phyloP scores from a whole-genome alignment of 30 jellyfish, hydroid and myxozoan genomes.

The Cassiopea xamachana region DNA sequence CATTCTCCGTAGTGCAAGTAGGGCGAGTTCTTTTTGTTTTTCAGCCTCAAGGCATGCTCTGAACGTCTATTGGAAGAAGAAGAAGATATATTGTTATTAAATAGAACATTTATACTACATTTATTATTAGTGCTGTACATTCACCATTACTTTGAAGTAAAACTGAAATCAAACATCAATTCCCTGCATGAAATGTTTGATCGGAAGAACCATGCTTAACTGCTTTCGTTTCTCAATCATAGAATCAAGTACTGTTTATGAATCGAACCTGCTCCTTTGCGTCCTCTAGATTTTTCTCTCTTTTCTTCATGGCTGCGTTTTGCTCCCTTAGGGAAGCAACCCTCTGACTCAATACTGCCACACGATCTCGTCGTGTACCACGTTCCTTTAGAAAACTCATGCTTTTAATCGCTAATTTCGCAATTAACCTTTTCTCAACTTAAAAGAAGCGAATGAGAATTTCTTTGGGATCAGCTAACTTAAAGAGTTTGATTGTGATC shows the following conservation, averaged over 20 bases:
- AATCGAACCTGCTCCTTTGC: background rate
- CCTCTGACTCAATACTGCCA: background rate
- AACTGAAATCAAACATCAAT: background rate
- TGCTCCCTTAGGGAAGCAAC: background rate
- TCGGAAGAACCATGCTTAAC: background rate
- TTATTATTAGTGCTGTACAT: background rate
- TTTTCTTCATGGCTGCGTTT: background rate
- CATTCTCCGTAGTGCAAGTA: background rate
- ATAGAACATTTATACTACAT: too few relatives aligned
- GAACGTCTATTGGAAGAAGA: slow-evolving; percentile 1
- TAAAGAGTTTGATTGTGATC: background rate
- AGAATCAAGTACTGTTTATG: background rate
- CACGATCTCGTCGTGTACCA: background rate
- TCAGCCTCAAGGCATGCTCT: background rate
- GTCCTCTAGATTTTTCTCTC: background rate
- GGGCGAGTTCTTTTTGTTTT: background rate
- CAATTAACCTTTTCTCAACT: background rate
- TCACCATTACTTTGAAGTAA: background rate
- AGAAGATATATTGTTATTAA: background rate
- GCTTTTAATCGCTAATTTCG: background rate
- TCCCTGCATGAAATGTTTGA: background rate
- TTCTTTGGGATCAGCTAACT: background rate
- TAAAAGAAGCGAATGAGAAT: background rate
- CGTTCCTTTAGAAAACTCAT: background rate
- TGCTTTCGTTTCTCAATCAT: background rate